Evolutionary conservation across 2,797 vertebrate species (phyloP), one percentile per base, ranked within the genome.

Genomic region (Coranthus polyacanthus): DNA sequence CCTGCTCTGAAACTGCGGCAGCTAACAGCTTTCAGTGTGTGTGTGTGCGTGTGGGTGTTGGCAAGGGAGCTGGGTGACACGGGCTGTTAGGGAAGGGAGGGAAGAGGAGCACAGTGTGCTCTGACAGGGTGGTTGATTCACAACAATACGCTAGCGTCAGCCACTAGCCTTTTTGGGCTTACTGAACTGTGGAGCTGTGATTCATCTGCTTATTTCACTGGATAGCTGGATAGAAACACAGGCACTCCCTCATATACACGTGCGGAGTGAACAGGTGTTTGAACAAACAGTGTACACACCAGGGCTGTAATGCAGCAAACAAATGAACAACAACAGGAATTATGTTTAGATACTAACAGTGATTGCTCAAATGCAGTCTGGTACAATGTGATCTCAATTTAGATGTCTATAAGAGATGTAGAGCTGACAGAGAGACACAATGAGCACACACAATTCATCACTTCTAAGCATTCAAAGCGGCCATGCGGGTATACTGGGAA

Each of bases 1-100:
- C 89, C 88, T 91, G 90, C 83, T 90, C 61, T 53, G 66, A 59
- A 60, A 73, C 72, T 69, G 62, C 41, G 46, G 63, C 71, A 66
- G 69, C 74, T 61, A 83, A 75, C 77, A 83, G 78, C 69, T 79
- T 80, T 72, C 34, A 43, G 51, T 18, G 59, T 72, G 68, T 54
- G 55, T 62, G 74, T 61, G 58, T 12, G 45, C 42, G 58, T 21
- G 65, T 36, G 57, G n/a, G 41, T 55, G 57, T 51, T 76, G 83
- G 79, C 72, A 51, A 32, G 43, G 38, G 74, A 55, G 50, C 68
- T 22, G 68, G 74, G 69, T 75, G 82, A 77, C 70, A 79, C 12
- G 34, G 81, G 56, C 47, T 81, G 79, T 81, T 82, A 75, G 68
- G 73, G 49, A 52, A 59, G 66, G 64, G 62, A 72, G 70, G 78